These are phyloP conservation scores for Thera britannica DNA, from an alignment of 2,888 invertebrate genomes.

Conservation along the genomic window DNA sequence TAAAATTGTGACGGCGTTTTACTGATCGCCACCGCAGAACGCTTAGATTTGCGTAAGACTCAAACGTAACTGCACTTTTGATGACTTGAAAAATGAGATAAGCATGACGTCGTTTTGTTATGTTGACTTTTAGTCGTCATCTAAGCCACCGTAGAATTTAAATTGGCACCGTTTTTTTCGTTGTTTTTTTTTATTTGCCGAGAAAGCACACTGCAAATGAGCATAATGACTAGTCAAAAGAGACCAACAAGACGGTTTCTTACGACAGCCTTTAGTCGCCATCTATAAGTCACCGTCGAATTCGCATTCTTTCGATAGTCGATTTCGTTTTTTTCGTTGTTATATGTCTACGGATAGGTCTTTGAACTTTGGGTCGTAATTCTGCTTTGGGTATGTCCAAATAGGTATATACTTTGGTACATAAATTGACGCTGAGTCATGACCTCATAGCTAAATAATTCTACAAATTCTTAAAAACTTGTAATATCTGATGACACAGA, in stretches of 20 bases:
- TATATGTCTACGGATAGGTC: conserved; percentile 23
- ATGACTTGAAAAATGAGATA: no score
- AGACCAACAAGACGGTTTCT: background rate
- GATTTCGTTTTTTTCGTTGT: conserved; percentile 4
- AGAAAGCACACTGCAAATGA: no score
- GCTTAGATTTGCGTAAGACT: no score
- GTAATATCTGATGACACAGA: conserved; percentile 10
- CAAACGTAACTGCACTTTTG: no score
- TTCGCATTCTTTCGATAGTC: background rate
- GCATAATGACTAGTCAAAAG: no score
- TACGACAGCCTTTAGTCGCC: background rate
- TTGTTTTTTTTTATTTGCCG: no score
- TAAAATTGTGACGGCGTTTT: no score
- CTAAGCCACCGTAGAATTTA: no score
- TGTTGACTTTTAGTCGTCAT: no score
- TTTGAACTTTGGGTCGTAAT: conserved; percentile 30
- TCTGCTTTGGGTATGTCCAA: conserved; percentile 40
- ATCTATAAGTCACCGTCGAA: background rate
- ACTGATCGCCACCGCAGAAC: no score
- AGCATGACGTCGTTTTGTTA: no score
- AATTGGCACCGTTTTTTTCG: no score
- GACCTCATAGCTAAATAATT: conserved; percentile 34
- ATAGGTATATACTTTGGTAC: conserved; percentile 33
- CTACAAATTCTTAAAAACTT: conserved; percentile 29
- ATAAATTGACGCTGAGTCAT: conserved; percentile 36